Base-by-base conservation (phyloP, 1,140 invertebrate genomes). In the Saxidomus purpurata region DNA sequence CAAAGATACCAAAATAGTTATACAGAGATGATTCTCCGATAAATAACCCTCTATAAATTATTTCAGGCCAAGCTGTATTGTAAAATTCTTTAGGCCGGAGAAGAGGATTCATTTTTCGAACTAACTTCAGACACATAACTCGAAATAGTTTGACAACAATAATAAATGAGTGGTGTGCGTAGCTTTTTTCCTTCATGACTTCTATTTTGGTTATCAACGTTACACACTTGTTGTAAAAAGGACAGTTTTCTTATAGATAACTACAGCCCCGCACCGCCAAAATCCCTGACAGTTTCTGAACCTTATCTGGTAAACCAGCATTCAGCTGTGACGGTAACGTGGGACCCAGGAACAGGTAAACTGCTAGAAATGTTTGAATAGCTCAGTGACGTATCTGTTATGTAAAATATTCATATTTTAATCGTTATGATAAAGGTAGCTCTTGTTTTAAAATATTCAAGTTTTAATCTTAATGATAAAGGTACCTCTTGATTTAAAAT, bases 301-400 rank as follows among this genome's bases (percentile, higher is more conserved):
- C 40, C 43, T 8, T 34, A 8, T 22, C 40, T 85, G 4, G 63
- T 85, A 11, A 74, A 85, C 34, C 63, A 76, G 31, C 31, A 52
- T 25, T 43, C 83, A 4, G 71, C 63, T 52, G 34, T 76, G 19
- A 85, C 83, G 4, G 69, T 85, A 22, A 43, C 40, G 1, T 85
- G 83, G 83, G 69, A 85, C 36, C 38, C 61, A 28, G 83, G 83
- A 52, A 52, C 67, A 34, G 63, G 83, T 85, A 84, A 31, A 28
- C 1, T n/a, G n/a, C n/a, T 17, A 38, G n/a, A n/a, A n/a, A 3
- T 1, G 67, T 71, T 71, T 31, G 34, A 71, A 71, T 71, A 9
- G 19, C 19, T 13, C 6, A 25, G 17, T 25, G 36, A 4, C 28
- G 17, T 17, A 25, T 9, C n/a, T 31, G 34, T 25, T 19, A 1